phyloP scores from a whole-genome alignment of 1,140 invertebrate species.

The Tribolium madens region DNA sequence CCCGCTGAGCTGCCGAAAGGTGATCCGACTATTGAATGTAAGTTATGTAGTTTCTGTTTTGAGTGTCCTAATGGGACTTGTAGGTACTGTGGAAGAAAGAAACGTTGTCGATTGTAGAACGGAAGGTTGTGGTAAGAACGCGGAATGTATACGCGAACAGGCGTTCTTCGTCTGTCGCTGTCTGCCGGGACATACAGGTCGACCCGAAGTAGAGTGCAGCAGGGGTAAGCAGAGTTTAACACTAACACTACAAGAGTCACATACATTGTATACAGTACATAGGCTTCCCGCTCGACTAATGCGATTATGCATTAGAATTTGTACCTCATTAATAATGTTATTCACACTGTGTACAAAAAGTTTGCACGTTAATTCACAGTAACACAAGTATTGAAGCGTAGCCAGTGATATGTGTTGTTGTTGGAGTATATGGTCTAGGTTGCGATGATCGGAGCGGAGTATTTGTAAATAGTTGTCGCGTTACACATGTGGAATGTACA shows the following conservation, averaged over 20 bases:
- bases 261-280: conserved; percentile 63
- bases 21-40: conserved; percentile 88
- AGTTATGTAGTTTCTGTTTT: conserved; percentile 61
- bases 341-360: conserved; percentile 54
- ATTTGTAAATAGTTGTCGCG: conserved; percentile 54
- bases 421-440: conserved; percentile 50
- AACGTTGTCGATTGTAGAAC: conserved; percentile 82
- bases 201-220: conserved; percentile 79
- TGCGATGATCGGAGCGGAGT: conserved; percentile 7
- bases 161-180: conserved; percentile 87
- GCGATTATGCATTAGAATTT: conserved; percentile 51
- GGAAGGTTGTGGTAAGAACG: conserved; percentile 83
- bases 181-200: conserved; percentile 78
- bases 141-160: conserved; percentile 83
- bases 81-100: conserved; percentile 76
- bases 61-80: conserved; percentile 40
- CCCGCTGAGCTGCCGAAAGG: conserved; percentile 83
- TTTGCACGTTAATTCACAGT: conserved; percentile 48
- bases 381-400: conserved; percentile 29
- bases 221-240: conserved; percentile 76
- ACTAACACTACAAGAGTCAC: conserved; percentile 43
- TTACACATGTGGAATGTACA: conserved; percentile 71
- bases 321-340: conserved; percentile 46
- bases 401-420: conserved; percentile 13
- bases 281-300: conserved; percentile 59